Conservation (phyloP, 2,113 vertebrate genomes). For the Gymnorhina tibicen region DNA sequence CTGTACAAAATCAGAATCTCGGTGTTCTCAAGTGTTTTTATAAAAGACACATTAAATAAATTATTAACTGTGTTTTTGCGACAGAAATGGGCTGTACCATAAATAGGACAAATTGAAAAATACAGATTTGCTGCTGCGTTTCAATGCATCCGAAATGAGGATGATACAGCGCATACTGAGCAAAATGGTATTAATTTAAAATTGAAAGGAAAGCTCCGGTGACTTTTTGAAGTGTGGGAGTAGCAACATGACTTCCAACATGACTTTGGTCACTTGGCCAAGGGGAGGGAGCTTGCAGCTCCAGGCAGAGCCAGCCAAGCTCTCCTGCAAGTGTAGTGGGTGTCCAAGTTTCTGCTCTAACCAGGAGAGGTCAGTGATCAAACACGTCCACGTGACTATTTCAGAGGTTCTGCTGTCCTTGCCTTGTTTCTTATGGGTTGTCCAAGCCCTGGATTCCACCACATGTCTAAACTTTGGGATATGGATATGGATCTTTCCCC, state of each 20-base stretch:
- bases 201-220: background rate
- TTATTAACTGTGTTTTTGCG: constrained; percentile 1
- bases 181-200: background rate
- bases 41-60: constrained; percentile 41
- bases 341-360: background rate
- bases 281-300: background rate
- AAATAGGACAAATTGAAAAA: constrained; percentile 28
- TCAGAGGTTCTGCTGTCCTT: background rate
- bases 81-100: background rate
- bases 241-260: background rate
- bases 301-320: background rate
- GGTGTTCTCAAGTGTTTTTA: background rate
- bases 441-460: background rate
- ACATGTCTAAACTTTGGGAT: background rate
- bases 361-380: background rate
- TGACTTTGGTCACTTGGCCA: background rate
- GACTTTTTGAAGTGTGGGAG: background rate
- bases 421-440: background rate
- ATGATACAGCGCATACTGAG: accelerated
- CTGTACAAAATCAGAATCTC: background rate
- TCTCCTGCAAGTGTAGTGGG: background rate
- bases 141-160: background rate
- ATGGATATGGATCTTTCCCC: background rate
- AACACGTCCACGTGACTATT: accelerated
- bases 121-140: background rate